These are phyloP conservation scores for Lampris incognitus DNA, from an alignment of 2,113 vertebrate genomes.

Conservation along the genomic window DNA sequence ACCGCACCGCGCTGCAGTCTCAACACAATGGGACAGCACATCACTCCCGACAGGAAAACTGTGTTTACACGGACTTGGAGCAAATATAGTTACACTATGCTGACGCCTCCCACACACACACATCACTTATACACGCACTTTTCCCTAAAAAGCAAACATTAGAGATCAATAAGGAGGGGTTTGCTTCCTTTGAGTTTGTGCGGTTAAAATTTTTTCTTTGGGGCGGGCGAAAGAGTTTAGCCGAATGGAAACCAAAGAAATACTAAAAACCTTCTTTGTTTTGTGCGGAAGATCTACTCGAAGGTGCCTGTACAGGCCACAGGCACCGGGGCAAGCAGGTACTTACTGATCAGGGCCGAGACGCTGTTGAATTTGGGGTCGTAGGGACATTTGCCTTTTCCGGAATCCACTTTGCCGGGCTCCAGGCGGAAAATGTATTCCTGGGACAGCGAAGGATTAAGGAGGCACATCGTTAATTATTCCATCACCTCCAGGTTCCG, in stretches of 20 bases:
- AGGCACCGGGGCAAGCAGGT: conserved; percentile 5
- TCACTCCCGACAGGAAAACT: too few species aligned
- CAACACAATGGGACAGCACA: neutral
- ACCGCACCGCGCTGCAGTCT: neutral
- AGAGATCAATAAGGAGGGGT: neutral
- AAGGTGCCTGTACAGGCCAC: conserved; percentile 16
- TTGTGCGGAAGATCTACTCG: conserved; percentile 2
- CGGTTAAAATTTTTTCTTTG: conserved; percentile 6
- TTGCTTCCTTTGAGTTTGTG: neutral
- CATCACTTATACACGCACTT: neutral
- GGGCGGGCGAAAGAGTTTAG: conserved; percentile 13
- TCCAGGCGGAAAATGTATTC: conserved; percentile 98
- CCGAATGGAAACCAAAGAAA: conserved; percentile 12
- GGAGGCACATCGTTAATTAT: conserved; percentile 21
- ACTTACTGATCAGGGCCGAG: conserved; percentile 97
- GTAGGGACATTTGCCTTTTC: conserved; percentile 98
- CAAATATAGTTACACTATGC: neutral
- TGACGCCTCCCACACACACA: neutral
- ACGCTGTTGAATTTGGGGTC: conserved; percentile 98
- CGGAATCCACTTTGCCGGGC: conserved; percentile 95
- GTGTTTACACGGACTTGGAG: neutral
- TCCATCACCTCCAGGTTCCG: neutral
- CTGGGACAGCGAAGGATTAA: conserved; percentile 72
- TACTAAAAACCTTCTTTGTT: conserved; percentile 11
- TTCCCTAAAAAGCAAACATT: neutral